phyloP scores from a whole-genome alignment of 2,888 invertebrate species.

The Trichogramma dendrolimi region DNA sequence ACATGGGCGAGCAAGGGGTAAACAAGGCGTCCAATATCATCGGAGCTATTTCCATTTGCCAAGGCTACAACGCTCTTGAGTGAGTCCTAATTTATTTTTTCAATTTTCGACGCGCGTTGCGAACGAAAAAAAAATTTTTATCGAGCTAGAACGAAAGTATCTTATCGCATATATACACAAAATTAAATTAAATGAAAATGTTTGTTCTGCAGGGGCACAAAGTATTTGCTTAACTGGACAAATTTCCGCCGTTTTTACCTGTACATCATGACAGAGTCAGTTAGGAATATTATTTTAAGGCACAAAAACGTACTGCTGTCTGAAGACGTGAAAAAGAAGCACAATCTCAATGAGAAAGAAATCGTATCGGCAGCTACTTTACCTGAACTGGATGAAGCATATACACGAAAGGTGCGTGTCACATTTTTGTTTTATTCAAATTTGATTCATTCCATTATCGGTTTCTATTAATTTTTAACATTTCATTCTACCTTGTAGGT shows the following conservation, averaged over 20 bases:
- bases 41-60: slow-evolving; percentile 88
- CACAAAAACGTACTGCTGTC: slow-evolving; percentile 74
- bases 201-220: slow-evolving; percentile 63
- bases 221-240: slow-evolving; percentile 79
- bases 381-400: slow-evolving; percentile 84
- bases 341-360: slow-evolving; percentile 71
- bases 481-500: slow-evolving; percentile 55
- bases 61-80: slow-evolving; percentile 89
- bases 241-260: slow-evolving; percentile 85
- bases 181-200: neutral
- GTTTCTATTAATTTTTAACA: slow-evolving; percentile 4
- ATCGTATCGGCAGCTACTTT: slow-evolving; percentile 84
- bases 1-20: slow-evolving; percentile 73
- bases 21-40: slow-evolving; percentile 68
- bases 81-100: slow-evolving; percentile 55
- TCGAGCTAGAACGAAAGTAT: too few relatives aligned
- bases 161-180: neutral
- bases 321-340: slow-evolving; percentile 66
- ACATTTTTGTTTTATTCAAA: slow-evolving; percentile 34
- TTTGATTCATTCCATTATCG: slow-evolving; percentile 5
- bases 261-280: slow-evolving; percentile 89
- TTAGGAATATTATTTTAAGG: slow-evolving; percentile 80
- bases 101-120: too few relatives aligned
- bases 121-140: too few relatives aligned
- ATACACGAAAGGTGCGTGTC: slow-evolving; percentile 59